A percentile compares a stretch with the other conserved stretches of the same genome.
Evolutionary conservation across 1,140 invertebrate species (phyloP).

Genomic region (Panagrolaimus sp.): DNA sequence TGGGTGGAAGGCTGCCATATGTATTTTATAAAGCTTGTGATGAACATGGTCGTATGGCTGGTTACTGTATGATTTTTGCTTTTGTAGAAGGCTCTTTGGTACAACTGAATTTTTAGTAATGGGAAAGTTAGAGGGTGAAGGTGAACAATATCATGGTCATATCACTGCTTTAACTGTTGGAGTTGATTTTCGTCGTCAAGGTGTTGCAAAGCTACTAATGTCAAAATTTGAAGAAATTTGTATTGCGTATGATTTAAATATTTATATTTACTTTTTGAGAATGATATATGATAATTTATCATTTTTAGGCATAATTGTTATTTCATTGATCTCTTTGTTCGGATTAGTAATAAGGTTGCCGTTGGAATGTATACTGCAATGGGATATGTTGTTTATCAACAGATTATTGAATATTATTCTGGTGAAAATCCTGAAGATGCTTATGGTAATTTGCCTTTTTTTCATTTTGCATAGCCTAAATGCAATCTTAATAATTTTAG

Average conservation of each 20-base stretch:
- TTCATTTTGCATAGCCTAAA: conserved; percentile 16
- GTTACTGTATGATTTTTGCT: conserved; percentile 84
- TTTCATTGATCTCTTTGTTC: conserved; percentile 97
- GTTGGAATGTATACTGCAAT: conserved; percentile 94
- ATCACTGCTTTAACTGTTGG: conserved; percentile 95
- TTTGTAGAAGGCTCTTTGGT: neutral
- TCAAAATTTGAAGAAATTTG: conserved; percentile 87
- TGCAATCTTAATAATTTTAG: conserved; percentile 67
- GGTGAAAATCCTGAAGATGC: conserved; percentile 91
- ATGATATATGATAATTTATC: too few species aligned
- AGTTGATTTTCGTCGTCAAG: conserved; percentile 81
- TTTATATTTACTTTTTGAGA: conserved; percentile 49
- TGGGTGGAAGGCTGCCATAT: conserved; percentile 93
- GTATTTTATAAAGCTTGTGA: conserved; percentile 95
- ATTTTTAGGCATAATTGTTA: conserved; percentile 85
- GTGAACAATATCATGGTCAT: conserved; percentile 96
- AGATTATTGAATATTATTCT: conserved; percentile 93
- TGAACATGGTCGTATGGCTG: conserved; percentile 89
- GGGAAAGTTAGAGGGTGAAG: conserved; percentile 74
- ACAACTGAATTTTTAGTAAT: conserved; percentile 36
- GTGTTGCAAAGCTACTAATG: conserved; percentile 87
- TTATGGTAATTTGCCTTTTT: conserved; percentile 73
- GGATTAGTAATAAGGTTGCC: conserved; percentile 91
- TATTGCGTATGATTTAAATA: conserved; percentile 71
- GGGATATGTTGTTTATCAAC: conserved; percentile 92